A percentile compares a stretch with the other conserved stretches of the same genome.
Conservation (phyloP, 2,113 vertebrate species). For the Melanerpes formicivorus region DNA sequence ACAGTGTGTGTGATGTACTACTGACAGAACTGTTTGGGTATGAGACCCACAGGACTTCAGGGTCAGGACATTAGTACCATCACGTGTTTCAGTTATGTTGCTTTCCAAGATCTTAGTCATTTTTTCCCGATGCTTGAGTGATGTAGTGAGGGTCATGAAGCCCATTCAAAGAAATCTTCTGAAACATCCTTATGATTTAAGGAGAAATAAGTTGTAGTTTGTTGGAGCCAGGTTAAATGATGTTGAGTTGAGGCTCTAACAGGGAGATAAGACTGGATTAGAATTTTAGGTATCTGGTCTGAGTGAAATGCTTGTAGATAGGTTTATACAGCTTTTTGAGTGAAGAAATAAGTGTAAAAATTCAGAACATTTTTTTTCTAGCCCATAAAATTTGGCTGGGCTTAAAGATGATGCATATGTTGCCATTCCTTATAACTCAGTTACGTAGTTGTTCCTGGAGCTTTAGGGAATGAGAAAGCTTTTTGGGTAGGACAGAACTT, state of each 20-base stretch:
- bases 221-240: not conserved
- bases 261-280: not conserved
- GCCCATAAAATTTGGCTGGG: not conserved
- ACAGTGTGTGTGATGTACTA: not conserved
- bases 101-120: not conserved
- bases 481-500: not conserved
- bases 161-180: not conserved
- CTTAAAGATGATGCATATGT: not conserved
- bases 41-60: not conserved
- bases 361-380: not conserved
- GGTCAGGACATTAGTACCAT: not conserved
- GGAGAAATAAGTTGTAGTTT: not conserved
- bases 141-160: not conserved
- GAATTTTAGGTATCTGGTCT: not conserved
- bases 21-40: not conserved
- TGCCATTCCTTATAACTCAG: not conserved
- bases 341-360: not conserved
- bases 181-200: not conserved
- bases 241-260: not conserved
- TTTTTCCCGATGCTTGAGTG: not conserved
- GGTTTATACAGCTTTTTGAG: not conserved
- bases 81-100: rapidly evolving
- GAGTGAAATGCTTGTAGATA: not conserved
- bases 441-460: not conserved
- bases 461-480: not conserved